These are phyloP conservation scores for Microtus ochrogaster DNA, from an alignment of 2,113 vertebrate genomes.

Conservation along the genomic window DNA sequence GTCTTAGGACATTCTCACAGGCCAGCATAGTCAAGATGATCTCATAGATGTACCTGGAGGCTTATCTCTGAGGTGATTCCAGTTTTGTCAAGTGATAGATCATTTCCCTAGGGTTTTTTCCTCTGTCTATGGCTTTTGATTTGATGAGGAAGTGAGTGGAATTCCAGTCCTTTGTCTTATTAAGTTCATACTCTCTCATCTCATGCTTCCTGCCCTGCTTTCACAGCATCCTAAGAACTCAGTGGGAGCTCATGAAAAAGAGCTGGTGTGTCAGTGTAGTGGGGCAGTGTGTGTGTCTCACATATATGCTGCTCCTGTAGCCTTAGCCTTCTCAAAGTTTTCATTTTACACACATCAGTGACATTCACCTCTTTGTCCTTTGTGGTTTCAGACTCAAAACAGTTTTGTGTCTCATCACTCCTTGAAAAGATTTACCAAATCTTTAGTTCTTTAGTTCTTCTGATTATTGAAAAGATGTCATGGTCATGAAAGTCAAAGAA, in stretches of 20 bases:
- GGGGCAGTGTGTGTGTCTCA: background rate
- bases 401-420: background rate
- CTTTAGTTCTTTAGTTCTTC: background rate
- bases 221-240: background rate
- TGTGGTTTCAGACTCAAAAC: background rate
- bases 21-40: background rate
- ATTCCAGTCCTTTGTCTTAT: background rate
- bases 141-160: background rate
- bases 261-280: background rate
- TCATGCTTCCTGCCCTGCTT: background rate
- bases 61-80: background rate
- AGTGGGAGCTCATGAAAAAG: background rate
- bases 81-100: background rate
- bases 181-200: background rate
- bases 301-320: background rate
- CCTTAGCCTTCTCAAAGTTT: background rate
- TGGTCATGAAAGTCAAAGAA: background rate
- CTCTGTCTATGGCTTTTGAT: background rate
- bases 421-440: background rate
- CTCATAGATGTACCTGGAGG: background rate
- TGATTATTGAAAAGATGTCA: background rate
- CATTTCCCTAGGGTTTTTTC: background rate
- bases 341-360: background rate
- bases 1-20: background rate
- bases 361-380: background rate